phyloP scores from a whole-genome alignment of 1,140 invertebrate species.

The Pachyrhynchus sulphureomaculatus region DNA sequence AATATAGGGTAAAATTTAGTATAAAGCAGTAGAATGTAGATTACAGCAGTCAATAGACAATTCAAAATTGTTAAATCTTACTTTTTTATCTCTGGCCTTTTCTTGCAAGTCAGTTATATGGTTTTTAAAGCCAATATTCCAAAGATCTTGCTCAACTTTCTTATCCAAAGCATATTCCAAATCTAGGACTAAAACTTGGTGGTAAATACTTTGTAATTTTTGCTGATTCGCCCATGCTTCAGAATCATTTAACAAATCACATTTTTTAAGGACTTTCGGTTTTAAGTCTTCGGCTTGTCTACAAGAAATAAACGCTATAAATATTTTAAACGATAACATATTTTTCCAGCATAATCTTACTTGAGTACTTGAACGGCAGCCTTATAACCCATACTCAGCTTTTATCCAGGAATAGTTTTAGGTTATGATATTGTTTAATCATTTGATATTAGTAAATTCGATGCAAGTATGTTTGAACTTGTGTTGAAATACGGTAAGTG shows the following conservation, averaged over 20 bases:
- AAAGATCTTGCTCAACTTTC: slow-evolving; percentile 86
- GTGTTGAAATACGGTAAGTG: too few relatives aligned
- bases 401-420: neutral
- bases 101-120: slow-evolving; percentile 78
- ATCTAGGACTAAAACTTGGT: slow-evolving; percentile 76
- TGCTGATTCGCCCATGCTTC: slow-evolving; percentile 64
- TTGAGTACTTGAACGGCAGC: slow-evolving; percentile 70
- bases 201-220: slow-evolving; percentile 74
- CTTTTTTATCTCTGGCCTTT: slow-evolving; percentile 75
- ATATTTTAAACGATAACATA: slow-evolving; percentile 18
- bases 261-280: slow-evolving; percentile 64
- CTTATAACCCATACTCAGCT: slow-evolving; percentile 53
- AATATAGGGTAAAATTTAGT: slow-evolving; percentile 20
- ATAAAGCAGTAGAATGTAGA: neutral
- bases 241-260: slow-evolving; percentile 62
- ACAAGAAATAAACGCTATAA: slow-evolving; percentile 24
- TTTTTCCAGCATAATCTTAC: slow-evolving; percentile 54
- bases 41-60: too few relatives aligned
- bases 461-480: too few relatives aligned
- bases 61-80: slow-evolving; percentile 40
- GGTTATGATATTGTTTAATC: neutral
- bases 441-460: too few relatives aligned
- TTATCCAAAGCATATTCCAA: slow-evolving; percentile 86
- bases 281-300: slow-evolving; percentile 73
- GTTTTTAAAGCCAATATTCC: slow-evolving; percentile 88